These are phyloP conservation scores for Coluber constrictor DNA, from an alignment of 2,797 vertebrate species.

Conservation along the genomic window DNA sequence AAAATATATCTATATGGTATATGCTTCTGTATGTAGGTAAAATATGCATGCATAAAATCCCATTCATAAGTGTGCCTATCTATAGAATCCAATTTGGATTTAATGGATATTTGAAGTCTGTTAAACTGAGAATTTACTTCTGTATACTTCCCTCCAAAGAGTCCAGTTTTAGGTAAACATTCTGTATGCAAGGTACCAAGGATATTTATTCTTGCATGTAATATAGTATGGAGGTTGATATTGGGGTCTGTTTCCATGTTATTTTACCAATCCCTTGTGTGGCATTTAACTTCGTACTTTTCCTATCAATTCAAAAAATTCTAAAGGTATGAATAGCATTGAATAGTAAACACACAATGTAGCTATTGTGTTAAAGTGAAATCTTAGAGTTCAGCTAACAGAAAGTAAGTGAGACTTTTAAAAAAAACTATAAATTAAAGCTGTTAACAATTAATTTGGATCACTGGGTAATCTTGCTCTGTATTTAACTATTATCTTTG, in stretches of 20 bases:
- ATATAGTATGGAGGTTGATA: background rate
- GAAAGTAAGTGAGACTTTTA: background rate
- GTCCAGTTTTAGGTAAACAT: background rate
- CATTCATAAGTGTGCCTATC: background rate
- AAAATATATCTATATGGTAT: background rate
- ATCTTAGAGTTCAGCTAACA: background rate
- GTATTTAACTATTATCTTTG: constrained; percentile 9
- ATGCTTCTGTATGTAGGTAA: background rate
- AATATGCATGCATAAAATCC: background rate
- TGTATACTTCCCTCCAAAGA: background rate
- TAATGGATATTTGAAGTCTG: background rate
- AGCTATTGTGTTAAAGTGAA: background rate
- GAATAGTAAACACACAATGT: background rate
- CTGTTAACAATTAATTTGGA: background rate
- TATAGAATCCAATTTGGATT: background rate
- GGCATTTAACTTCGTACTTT: background rate
- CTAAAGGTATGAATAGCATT: background rate
- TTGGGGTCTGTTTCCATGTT: background rate
- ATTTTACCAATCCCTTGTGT: background rate
- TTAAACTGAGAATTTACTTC: background rate
- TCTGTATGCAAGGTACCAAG: background rate
- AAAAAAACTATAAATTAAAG: constrained; percentile 15
- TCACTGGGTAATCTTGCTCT: background rate
- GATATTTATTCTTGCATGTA: background rate
- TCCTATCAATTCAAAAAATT: background rate